Percentiles rank a stretch among this genome's conserved stretches.
Conservation (phyloP, 1,140 invertebrate genomes). For the Drosophila malerkotliana region DNA sequence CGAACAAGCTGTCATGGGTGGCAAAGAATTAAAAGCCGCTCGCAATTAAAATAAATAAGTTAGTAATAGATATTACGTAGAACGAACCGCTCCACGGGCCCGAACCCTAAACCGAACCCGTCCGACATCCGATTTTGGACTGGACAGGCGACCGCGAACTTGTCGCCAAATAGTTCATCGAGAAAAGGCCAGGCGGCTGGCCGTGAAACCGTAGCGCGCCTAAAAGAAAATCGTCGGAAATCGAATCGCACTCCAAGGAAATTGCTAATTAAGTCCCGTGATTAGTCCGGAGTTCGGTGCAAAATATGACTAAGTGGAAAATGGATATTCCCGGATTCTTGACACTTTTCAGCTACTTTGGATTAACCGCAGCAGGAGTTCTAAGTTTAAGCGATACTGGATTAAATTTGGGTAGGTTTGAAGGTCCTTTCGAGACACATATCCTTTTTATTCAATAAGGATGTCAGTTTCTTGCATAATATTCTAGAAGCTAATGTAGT, state of each 20-base stretch:
- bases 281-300: slow-evolving; percentile 15
- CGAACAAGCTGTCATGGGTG: slow-evolving; percentile 71
- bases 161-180: slow-evolving; percentile 58
- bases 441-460: not conserved
- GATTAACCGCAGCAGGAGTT: slow-evolving; percentile 5
- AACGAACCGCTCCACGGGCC: slow-evolving; percentile 21
- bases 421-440: not conserved
- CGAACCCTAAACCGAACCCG: slow-evolving; percentile 14
- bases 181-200: slow-evolving; percentile 63
- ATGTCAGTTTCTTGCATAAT: not conserved
- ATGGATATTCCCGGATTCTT: slow-evolving; percentile 12
- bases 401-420: slow-evolving; percentile 17
- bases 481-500: too few species aligned
- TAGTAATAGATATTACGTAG: slow-evolving; percentile 77
- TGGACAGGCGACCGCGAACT: slow-evolving; percentile 34
- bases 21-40: slow-evolving; percentile 68
- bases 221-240: slow-evolving; percentile 18
- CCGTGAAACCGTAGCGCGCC: slow-evolving; percentile 49
- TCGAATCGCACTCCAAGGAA: slow-evolving; percentile 8
- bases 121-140: slow-evolving; percentile 29
- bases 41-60: slow-evolving; percentile 79
- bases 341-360: slow-evolving; percentile 12
- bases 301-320: slow-evolving; percentile 30
- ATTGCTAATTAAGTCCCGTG: slow-evolving; percentile 27
- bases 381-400: slow-evolving; percentile 14